phyloP scores from a whole-genome alignment of 1,140 invertebrate genomes.

The Ceratina japonica region DNA sequence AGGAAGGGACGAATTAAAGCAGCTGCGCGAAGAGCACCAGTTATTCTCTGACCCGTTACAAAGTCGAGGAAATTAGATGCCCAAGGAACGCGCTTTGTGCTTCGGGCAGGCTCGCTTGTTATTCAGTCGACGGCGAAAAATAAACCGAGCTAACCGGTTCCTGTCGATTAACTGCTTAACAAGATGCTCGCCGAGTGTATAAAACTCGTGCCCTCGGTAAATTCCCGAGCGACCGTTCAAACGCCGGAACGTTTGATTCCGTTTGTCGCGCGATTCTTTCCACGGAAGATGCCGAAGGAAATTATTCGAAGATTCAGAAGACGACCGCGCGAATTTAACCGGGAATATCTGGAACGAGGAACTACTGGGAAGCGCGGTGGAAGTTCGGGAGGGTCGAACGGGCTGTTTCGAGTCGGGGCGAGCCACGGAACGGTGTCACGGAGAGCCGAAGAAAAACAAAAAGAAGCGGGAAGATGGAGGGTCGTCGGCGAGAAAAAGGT shows the following conservation, averaged over 20 bases:
- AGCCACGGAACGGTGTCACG: not conserved
- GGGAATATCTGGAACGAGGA: not conserved
- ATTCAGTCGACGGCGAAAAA: conserved; percentile 3
- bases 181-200: too few species aligned
- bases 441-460: not conserved
- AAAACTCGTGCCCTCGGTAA: too few species aligned
- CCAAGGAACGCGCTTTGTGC: conserved; percentile 14
- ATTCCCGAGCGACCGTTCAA: too few species aligned
- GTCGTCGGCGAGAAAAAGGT: not conserved
- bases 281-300: too few species aligned
- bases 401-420: not conserved
- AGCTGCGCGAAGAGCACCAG: conserved; percentile 15
- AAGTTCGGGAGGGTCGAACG: not conserved
- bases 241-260: too few species aligned
- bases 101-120: not conserved
- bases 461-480: not conserved
- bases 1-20: conserved; percentile 12
- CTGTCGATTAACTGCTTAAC: not conserved
- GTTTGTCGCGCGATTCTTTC: too few species aligned
- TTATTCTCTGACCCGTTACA: conserved; percentile 34
- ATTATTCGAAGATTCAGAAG: too few species aligned
- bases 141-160: not conserved
- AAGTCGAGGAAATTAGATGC: conserved; percentile 33
- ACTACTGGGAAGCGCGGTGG: not conserved
- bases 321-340: too few species aligned